phyloP scores from a whole-genome alignment of 2,113 vertebrate species.

The Sciurus niger region DNA sequence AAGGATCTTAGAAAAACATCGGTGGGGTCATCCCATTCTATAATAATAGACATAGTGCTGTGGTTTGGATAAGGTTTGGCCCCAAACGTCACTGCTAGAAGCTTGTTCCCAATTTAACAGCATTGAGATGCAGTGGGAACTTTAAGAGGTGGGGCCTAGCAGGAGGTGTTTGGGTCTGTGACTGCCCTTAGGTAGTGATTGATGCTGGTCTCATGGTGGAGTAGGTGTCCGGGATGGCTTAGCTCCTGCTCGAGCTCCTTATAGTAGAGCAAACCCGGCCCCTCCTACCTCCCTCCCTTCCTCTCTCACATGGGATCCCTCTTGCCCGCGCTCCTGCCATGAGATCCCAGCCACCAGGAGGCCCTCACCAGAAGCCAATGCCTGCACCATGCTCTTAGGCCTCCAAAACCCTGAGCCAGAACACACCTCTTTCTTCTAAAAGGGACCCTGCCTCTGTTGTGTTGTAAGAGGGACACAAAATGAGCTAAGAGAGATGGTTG shows the following conservation, averaged over 20 bases:
- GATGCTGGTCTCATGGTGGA: no score
- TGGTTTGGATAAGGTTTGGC: neutral
- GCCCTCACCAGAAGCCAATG: neutral
- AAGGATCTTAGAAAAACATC: neutral
- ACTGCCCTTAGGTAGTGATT: neutral
- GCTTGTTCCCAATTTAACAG: neutral
- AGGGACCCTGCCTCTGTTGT: neutral
- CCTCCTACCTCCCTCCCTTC: neutral
- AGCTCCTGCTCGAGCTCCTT: neutral
- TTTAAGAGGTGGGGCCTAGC: neutral
- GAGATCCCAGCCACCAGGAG: neutral
- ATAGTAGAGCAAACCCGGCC: neutral
- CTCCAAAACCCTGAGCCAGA: neutral
- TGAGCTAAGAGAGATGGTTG: neutral
- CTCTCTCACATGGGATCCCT: neutral
- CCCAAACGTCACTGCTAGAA: neutral
- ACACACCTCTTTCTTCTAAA: neutral
- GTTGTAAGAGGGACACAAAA: neutral
- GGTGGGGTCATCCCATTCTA: neutral
- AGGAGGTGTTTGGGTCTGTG: no score
- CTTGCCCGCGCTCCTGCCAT: neutral
- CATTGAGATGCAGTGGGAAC: neutral
- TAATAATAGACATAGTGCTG: neutral
- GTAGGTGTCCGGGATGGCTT: neutral
- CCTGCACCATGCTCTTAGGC: neutral